Evolutionary conservation across 2,113 vertebrate genomes (phyloP).

Genomic region (Dinomys branickii): DNA sequence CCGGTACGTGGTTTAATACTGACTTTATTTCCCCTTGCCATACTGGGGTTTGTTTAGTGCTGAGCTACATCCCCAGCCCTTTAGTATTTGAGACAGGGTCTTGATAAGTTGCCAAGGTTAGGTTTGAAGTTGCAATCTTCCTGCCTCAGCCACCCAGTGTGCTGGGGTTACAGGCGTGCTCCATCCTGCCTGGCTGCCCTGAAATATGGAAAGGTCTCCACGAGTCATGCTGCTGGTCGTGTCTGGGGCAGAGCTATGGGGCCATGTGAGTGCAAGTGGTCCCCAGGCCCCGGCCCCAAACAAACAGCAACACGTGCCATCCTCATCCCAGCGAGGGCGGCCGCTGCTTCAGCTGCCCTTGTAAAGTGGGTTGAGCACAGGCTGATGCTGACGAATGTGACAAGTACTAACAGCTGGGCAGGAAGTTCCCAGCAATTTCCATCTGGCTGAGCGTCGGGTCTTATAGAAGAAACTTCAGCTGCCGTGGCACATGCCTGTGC

Average conservation of each 20-base stretch:
- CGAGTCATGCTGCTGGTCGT: neutral
- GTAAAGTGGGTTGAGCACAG: neutral
- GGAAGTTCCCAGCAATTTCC: neutral
- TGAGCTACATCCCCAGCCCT: neutral
- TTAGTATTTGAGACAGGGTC: neutral
- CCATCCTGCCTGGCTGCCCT: neutral
- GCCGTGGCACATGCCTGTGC: neutral
- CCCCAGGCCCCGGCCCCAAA: neutral
- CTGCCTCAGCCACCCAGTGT: neutral
- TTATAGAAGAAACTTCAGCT: neutral
- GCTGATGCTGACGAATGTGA: neutral
- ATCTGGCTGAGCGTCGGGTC: neutral
- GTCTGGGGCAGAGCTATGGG: neutral
- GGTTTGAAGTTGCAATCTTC: neutral
- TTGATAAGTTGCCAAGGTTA: neutral
- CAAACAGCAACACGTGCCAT: too few relatives aligned
- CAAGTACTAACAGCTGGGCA: neutral
- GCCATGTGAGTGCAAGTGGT: too few relatives aligned
- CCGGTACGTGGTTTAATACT: fast-evolving
- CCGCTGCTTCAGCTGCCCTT: neutral
- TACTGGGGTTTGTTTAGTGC: neutral
- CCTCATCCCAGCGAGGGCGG: neutral
- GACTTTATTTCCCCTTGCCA: neutral
- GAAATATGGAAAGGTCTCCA: neutral
- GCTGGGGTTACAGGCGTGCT: neutral